Percentiles rank a stretch among this genome's conserved stretches.
Conservation (phyloP, 2,113 vertebrate genomes). For the Datnioides undecimradiatus region DNA sequence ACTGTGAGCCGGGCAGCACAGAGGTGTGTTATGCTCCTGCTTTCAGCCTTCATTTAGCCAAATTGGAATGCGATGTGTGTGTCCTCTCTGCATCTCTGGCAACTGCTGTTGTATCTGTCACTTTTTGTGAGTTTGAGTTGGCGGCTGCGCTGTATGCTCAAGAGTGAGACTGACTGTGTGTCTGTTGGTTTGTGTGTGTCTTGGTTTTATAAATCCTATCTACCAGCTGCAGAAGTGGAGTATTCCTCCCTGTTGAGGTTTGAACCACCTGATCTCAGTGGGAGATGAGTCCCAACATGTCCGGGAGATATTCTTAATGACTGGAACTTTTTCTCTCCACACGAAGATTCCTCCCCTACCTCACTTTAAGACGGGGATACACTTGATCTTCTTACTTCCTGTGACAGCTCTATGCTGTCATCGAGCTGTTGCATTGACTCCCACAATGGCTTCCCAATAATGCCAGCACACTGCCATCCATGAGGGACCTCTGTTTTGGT, state of each 20-base stretch:
- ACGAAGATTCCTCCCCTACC: constrained; percentile 13
- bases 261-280: constrained; percentile 60
- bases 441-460: constrained; percentile 62
- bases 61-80: constrained; percentile 49
- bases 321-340: constrained; percentile 44
- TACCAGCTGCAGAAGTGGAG: constrained; percentile 48
- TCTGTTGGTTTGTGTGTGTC: constrained; percentile 16
- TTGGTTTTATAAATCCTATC: constrained; percentile 58
- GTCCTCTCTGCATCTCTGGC: constrained; percentile 53
- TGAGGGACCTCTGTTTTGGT: constrained; percentile 75
- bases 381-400: constrained; percentile 67
- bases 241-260: constrained; percentile 32
- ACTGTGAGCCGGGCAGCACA: constrained; percentile 20
- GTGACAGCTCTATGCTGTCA: constrained; percentile 55
- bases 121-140: constrained; percentile 55
- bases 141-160: constrained; percentile 24
- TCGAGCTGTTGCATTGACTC: constrained; percentile 63
- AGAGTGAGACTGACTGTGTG: constrained; percentile 15
- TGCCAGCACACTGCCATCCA: constrained; percentile 56
- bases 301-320: constrained; percentile 65
- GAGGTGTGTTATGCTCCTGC: constrained; percentile 42
- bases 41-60: constrained; percentile 57
- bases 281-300: constrained; percentile 54
- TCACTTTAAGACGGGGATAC: constrained; percentile 40
- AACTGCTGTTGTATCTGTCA: constrained; percentile 54